Conservation (phyloP, 2,888 invertebrate species). For the Criorhina ranunculi region DNA sequence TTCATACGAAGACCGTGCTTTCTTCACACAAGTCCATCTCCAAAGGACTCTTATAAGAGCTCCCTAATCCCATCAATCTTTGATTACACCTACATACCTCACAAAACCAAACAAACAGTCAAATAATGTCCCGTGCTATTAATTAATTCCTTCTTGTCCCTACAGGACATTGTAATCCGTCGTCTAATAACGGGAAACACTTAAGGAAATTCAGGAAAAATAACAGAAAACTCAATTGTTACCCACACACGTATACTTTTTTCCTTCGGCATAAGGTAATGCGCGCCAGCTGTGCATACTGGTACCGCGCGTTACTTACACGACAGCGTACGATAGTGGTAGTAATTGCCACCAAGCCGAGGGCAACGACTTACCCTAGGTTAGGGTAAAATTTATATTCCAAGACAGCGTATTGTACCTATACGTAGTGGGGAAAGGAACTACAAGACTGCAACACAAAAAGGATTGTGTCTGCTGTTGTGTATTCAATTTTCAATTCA, state of each 20-base stretch:
- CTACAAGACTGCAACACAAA: conserved; percentile 29
- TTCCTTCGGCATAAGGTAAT: conserved; percentile 28
- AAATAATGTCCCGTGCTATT: conserved; percentile 59
- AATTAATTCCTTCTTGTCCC: conserved; percentile 44
- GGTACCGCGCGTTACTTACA: conserved; percentile 5
- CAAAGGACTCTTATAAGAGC: too few species aligned
- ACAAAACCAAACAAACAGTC: conserved; percentile 6
- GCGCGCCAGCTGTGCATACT: conserved; percentile 60
- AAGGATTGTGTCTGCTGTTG: conserved; percentile 52
- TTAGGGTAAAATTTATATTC: conserved; percentile 60
- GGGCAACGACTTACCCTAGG: conserved; percentile 70
- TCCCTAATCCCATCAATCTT: background rate
- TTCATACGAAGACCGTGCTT: too few species aligned
- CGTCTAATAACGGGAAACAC: conserved; percentile 29
- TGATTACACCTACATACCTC: background rate
- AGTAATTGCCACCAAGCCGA: conserved; percentile 50
- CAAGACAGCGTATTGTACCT: conserved; percentile 36
- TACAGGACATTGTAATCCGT: conserved; percentile 35
- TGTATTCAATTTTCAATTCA: conserved; percentile 1
- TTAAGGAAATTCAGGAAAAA: conserved; percentile 18
- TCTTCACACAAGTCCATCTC: too few species aligned
- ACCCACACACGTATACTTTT: conserved; percentile 47
- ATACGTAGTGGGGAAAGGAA: conserved; percentile 16
- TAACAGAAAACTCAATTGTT: conserved; percentile 41
- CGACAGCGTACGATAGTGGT: conserved; percentile 9